Conservation (phyloP, 1,140 invertebrate genomes). For the Subanguina moxae region DNA sequence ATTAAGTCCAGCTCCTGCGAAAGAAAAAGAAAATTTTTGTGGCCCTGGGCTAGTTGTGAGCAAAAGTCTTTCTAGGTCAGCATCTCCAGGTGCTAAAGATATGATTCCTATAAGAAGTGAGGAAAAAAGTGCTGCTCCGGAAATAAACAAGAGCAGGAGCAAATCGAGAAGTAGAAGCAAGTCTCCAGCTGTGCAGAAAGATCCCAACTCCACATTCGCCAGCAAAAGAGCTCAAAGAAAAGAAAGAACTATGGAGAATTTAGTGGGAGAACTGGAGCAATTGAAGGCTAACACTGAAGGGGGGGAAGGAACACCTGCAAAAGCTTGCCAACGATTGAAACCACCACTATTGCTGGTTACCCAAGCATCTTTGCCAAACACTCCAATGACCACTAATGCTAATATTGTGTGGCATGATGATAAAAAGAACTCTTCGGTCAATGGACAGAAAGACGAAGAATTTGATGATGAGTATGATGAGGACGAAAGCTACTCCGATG, state of each 20-base stretch:
- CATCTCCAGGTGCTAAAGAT: background rate
- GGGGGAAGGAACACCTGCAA: conserved; percentile 1
- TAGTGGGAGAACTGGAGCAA: conserved; percentile 12
- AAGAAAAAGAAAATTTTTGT: no score
- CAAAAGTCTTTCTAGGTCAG: background rate
- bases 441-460: conserved; percentile 7
- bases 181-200: no score
- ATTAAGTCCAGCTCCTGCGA: no score
- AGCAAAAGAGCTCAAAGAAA: conserved; percentile 4
- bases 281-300: background rate
- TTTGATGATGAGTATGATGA: conserved; percentile 6
- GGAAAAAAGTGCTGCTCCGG: conserved; percentile 11
- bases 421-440: conserved; percentile 1
- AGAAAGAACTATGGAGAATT: conserved; percentile 17
- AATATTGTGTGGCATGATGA: conserved; percentile 2
- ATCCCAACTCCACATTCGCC: background rate
- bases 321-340: conserved; percentile 1
- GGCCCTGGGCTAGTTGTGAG: background rate
- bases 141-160: conserved; percentile 7
- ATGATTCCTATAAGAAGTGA: background rate
- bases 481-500: conserved; percentile 5
- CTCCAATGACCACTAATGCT: background rate
- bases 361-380: conserved; percentile 15
- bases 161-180: background rate
- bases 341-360: conserved; percentile 23